Percentiles rank a stretch among this genome's conserved stretches.
These are phyloP conservation scores for Pogonocherus hispidulus DNA, from an alignment of 2,888 invertebrate genomes.

Conservation along the genomic window DNA sequence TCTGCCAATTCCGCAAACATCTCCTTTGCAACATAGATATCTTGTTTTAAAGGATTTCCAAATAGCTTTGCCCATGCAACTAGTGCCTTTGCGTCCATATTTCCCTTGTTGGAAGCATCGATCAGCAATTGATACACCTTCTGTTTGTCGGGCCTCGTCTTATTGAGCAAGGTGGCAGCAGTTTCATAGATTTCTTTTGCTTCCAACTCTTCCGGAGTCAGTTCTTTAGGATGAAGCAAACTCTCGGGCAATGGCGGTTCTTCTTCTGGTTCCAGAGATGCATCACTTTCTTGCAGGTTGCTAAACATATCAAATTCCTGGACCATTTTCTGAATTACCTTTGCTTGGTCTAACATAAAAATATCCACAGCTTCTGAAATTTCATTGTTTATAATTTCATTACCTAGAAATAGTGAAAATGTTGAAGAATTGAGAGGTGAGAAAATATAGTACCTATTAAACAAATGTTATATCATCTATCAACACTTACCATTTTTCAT, in stretches of 20 bases:
- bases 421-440: no score
- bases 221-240: conserved; percentile 66
- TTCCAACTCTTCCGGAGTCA: conserved; percentile 78
- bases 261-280: conserved; percentile 71
- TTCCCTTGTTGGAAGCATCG: conserved; percentile 85
- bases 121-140: conserved; percentile 83
- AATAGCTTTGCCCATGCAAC: conserved; percentile 91
- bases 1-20: conserved; percentile 84
- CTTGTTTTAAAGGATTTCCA: conserved; percentile 84
- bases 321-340: conserved; percentile 69
- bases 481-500: no score
- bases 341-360: conserved; percentile 63
- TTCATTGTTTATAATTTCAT: conserved; percentile 35
- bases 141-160: conserved; percentile 79
- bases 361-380: conserved; percentile 61
- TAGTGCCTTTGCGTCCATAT: conserved; percentile 84
- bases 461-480: no score
- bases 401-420: conserved; percentile 17
- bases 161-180: conserved; percentile 79
- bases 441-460: no score
- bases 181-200: conserved; percentile 83
- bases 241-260: conserved; percentile 70
- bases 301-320: conserved; percentile 64
- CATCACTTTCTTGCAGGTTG: conserved; percentile 52
- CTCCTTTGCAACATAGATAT: conserved; percentile 81